Evolutionary conservation across 2,888 invertebrate species (phyloP).

Genomic region (Folsomia manolachei): DNA sequence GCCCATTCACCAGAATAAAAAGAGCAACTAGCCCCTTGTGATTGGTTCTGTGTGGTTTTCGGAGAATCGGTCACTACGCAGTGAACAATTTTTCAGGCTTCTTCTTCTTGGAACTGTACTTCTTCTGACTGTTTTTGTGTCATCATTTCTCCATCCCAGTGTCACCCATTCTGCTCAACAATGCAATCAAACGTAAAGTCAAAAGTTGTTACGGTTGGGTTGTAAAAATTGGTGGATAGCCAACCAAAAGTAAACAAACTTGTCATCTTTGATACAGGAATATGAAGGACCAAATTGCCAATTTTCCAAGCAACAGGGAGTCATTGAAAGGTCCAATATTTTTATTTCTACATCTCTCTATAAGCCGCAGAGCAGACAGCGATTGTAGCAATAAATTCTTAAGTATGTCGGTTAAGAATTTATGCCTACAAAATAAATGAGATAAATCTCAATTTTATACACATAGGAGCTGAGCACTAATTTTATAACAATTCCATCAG

Average conservation of each 20-base stretch:
- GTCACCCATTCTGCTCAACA: not conserved
- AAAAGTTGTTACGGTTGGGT: not conserved
- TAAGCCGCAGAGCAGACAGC: too few species aligned
- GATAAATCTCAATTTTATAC: too few species aligned
- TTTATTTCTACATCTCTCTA: too few species aligned
- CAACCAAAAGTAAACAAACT: not conserved
- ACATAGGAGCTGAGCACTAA: too few species aligned
- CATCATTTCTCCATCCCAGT: not conserved
- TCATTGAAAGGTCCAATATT: not conserved
- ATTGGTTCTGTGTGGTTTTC: too few species aligned
- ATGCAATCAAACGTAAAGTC: not conserved
- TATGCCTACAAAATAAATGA: too few species aligned
- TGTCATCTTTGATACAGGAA: not conserved
- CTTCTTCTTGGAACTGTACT: too few species aligned
- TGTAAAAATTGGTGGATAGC: not conserved
- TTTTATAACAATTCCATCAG: too few species aligned
- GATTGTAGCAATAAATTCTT: too few species aligned
- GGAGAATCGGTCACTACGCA: not conserved
- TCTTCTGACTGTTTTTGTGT: not conserved
- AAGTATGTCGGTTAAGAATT: too few species aligned
- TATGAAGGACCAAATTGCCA: not conserved
- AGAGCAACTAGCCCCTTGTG: not conserved
- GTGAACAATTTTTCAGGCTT: not conserved
- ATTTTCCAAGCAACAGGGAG: not conserved
- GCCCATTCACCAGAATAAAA: conserved; percentile 6